Base-by-base conservation (phyloP, 2,888 invertebrate genomes). In the Blera fallax region DNA sequence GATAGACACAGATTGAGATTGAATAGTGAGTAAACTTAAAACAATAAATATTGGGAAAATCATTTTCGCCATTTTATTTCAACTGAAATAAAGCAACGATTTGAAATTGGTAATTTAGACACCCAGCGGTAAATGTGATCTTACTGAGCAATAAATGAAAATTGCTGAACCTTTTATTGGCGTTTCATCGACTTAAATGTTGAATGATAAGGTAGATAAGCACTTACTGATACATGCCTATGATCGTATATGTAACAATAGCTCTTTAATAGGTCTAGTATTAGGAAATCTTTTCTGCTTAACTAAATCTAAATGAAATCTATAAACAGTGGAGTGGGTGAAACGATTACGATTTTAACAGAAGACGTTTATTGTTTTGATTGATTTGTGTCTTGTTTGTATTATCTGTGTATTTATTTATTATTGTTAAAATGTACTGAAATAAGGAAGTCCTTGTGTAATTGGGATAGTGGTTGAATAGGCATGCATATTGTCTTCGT, bases 1-100 rank as follows among this genome's bases (percentile, higher is more conserved):
- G 40, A 80, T 21, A 11, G 72, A 45, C 24, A 70, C 0, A 7
- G 34, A 64, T 43, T 70, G 34, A 3, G 62, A 37, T 48, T 56
- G 62, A 45, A n/a, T 24, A 1, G 37, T 18, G 1, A 65, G 27
- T 27, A 65, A 58, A 24, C 37, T 54, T 43, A 80, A 10, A 0
- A 48, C n/a, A n/a, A 65, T 8, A 29, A 65, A 2, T 0, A 80
- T 0, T 0, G 7, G 40, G 27, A 24, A 58, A 5, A 24, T 24
- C 2, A 14, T 5, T 37, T 29, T 29, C 10, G 8, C n/a, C 48
- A 73, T 54, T 62, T 45, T 52, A 27, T 6, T 56, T 27, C 3
- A 60, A 60, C 16, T 21, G 21, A 37, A 58, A 18, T 8, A 58
- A 7, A 18, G 2, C 18, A 48, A 43, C 16, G 6, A 1, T 16